Conservation (phyloP, 2,113 vertebrate species). For the Turnix velox region DNA sequence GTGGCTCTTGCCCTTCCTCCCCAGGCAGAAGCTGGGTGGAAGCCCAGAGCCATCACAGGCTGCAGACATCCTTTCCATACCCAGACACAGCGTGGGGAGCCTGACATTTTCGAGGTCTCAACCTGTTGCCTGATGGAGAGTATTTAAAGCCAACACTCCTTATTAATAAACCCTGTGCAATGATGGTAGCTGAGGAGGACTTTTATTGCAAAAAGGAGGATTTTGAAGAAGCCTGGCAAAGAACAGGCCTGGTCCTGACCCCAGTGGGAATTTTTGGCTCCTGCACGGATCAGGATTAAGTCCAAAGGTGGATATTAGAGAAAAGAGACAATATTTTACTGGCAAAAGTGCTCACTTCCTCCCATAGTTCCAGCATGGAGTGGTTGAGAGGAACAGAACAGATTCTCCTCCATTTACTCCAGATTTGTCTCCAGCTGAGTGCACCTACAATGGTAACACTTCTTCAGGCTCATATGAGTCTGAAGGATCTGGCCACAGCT, state of each 20-base stretch:
- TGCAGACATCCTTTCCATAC: background rate
- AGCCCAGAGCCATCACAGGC: background rate
- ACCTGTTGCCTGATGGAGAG: background rate
- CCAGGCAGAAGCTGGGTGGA: background rate
- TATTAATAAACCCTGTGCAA: background rate
- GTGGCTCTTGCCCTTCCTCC: background rate
- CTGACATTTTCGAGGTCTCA: background rate
- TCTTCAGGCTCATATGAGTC: background rate
- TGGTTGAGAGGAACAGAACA: background rate
- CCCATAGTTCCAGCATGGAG: background rate
- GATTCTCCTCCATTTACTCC: background rate
- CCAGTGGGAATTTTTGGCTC: background rate
- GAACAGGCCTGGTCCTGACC: background rate
- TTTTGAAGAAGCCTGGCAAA: background rate
- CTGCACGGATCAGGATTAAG: background rate
- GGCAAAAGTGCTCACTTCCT: background rate
- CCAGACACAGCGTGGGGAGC: background rate
- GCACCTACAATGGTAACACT: background rate
- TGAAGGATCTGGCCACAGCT: background rate
- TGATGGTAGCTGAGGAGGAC: rapidly evolving
- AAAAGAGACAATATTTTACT: background rate
- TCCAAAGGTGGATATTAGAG: background rate
- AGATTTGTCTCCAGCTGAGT: background rate
- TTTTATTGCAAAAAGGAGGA: background rate
- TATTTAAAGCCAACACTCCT: background rate